Evolutionary conservation across 2,797 vertebrate genomes (phyloP).

Genomic region (Pempheris klunzingeri): DNA sequence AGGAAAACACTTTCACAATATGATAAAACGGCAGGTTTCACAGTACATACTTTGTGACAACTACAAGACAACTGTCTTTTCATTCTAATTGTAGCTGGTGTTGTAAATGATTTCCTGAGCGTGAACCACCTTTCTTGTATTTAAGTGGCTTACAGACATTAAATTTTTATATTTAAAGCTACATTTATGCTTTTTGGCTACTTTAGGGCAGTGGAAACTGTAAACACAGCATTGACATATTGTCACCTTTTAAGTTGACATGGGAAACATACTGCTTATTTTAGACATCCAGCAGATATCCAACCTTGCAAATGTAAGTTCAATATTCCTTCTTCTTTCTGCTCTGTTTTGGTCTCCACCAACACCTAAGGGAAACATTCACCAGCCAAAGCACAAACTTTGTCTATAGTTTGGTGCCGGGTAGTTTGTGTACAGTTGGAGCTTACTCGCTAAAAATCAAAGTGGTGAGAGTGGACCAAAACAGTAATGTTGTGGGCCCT

Average conservation of each 20-base stretch:
- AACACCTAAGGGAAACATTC: background rate
- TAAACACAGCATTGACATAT: background rate
- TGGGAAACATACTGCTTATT: background rate
- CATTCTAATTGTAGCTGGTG: background rate
- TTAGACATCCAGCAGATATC: background rate
- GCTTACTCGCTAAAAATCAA: background rate
- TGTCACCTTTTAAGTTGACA: background rate
- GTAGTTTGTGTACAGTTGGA: background rate
- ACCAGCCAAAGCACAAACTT: background rate
- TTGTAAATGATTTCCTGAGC: background rate
- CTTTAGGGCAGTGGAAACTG: background rate
- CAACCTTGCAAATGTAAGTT: too few relatives aligned
- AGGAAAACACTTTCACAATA: conserved; percentile 1
- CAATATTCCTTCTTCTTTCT: background rate
- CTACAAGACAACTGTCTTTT: background rate
- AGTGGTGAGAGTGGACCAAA: background rate
- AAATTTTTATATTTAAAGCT: background rate
- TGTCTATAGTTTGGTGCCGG: background rate
- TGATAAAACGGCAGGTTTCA: conserved; percentile 29
- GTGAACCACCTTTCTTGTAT: background rate
- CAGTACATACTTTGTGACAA: background rate
- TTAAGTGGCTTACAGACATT: background rate
- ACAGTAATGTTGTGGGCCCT: background rate
- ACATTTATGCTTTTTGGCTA: background rate
- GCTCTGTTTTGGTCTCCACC: conserved; percentile 15